Evolutionary conservation across 1,140 invertebrate genomes (phyloP), one percentile per base, ranked within the genome.

Genomic region (Marisa cornuarietis): DNA sequence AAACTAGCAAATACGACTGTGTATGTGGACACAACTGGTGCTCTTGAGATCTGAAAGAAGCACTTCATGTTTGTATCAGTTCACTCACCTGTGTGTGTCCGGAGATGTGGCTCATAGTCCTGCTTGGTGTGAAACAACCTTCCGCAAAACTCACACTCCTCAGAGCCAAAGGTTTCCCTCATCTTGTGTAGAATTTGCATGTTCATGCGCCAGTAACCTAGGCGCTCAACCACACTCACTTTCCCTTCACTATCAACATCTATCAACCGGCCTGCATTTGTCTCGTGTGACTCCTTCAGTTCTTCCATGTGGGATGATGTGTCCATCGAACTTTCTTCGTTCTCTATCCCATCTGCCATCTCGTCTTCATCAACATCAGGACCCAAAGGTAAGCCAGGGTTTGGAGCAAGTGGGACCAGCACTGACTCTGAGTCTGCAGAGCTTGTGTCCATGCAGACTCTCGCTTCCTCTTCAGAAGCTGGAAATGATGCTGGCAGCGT

Each of bases 131-230:
- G 88, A 77, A 89, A 91, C 24, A 90, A 78, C 22, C 88, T 81
- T 0, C 90, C 90, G 85, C 90, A 91, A 78, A 83, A 90, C 83
- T 90, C 87, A 84, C 90, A 91, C 79, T 91, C 90, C 82, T 90
- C 89, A 22, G 84, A 85, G 24, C 90, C 90, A 85, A 90, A 91
- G 26, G 88, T 90, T 58, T 91, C 86, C 49, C 88, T 80, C 83
- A 91, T 88, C 79, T 90, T 89, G 54, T 88, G 85, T 71, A 89
- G 90, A 18, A 90, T 87, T 66, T 88, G 81, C 82, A 87, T 82
- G n/a, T 82, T 86, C 87, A 91, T 87, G 7, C 79, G 80, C 31
- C 85, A 81, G 79, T 88, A 91, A 14, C 87, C 87, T 58, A 91
- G 81, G 68, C 83, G 83, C n/a, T 85, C 80, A 63, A 90, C 84